Conservation (phyloP, 2,797 vertebrate species). For the Hafferia zeledoni region DNA sequence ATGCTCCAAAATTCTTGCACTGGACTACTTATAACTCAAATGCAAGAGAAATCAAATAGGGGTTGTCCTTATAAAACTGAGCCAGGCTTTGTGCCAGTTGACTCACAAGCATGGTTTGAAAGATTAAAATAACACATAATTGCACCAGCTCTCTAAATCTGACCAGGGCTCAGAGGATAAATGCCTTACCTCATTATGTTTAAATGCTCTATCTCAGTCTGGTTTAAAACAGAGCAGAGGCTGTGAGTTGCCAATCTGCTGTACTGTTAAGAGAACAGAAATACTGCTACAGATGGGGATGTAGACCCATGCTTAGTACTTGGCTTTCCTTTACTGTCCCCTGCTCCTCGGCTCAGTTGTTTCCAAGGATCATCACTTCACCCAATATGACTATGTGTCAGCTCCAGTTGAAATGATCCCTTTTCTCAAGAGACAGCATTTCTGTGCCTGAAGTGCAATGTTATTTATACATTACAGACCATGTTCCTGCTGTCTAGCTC, state of each 20-base stretch:
- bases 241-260: conserved; percentile 14
- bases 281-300: background rate
- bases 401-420: background rate
- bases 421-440: background rate
- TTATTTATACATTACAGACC: conserved; percentile 7
- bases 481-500: background rate
- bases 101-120: conserved; percentile 23
- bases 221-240: conserved; percentile 34
- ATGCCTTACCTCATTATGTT: conserved; percentile 20
- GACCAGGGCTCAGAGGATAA: conserved; percentile 48
- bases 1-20: background rate
- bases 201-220: conserved; percentile 34
- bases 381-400: background rate
- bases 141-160: conserved; percentile 49
- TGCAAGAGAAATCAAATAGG: background rate
- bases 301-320: background rate
- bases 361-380: background rate
- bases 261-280: background rate
- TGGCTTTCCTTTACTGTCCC: background rate
- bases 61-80: conserved; percentile 41
- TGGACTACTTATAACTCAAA: background rate
- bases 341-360: background rate
- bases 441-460: background rate
- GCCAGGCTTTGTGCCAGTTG: conserved; percentile 2
- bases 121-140: conserved; percentile 42